Conservation (phyloP, 2,113 vertebrate species). For the Podarcis raffonei region DNA sequence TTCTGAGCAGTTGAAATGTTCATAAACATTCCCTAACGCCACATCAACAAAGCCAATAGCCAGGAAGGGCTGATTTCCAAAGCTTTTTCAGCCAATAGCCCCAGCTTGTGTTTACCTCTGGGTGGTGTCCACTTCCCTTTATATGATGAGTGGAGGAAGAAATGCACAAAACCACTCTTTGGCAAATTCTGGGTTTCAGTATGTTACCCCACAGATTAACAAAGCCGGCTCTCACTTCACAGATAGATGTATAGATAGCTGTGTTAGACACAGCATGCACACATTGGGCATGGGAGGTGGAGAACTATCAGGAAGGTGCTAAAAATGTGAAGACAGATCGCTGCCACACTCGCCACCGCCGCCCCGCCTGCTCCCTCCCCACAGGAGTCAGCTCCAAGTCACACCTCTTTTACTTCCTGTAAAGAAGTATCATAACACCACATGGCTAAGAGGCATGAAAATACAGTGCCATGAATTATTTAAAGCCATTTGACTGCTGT, state of each 20-base stretch:
- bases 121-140: background rate
- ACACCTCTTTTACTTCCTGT: constrained; percentile 46
- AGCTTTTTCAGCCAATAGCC: background rate
- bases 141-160: too few relatives aligned
- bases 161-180: background rate
- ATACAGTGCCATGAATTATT: background rate
- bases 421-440: constrained; percentile 37
- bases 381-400: background rate
- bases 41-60: background rate
- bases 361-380: background rate
- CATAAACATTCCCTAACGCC: background rate
- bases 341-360: background rate
- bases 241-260: background rate
- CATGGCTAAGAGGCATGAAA: constrained; percentile 34
- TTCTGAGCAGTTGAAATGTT: background rate
- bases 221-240: background rate
- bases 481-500: background rate
- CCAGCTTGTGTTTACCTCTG: background rate
- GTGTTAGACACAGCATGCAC: background rate
- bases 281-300: background rate
- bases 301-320: background rate
- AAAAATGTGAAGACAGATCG: fast-evolving
- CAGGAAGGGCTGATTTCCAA: background rate
- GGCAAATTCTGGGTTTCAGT: background rate
- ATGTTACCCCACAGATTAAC: background rate